phyloP scores from a whole-genome alignment of 2,888 invertebrate genomes.

The Axea sp. region DNA sequence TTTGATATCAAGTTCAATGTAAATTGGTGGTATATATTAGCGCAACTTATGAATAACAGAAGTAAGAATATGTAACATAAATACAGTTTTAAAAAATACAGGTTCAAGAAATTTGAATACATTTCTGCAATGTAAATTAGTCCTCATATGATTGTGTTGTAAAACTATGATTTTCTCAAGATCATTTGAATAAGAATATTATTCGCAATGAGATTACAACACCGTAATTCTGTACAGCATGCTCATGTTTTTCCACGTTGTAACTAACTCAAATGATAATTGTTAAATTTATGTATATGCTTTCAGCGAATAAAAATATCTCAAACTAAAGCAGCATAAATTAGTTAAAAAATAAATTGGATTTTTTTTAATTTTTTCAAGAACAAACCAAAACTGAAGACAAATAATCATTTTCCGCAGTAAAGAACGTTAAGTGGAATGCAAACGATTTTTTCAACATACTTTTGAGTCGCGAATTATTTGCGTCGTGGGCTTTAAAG shows the following conservation, averaged over 20 bases:
- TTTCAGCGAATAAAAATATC: no score
- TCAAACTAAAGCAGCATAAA: no score
- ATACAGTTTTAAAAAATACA: background rate
- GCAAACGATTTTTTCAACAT: slow-evolving; percentile 1
- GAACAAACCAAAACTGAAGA: no score
- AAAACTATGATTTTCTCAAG: slow-evolving; percentile 36
- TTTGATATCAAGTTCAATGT: no score
- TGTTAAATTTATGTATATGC: slow-evolving; percentile 8
- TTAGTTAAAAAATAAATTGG: no score
- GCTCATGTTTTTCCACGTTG: slow-evolving; percentile 29
- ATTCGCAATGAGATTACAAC: slow-evolving; percentile 33
- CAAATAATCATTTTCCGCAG: background rate
- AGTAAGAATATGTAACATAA: no score
- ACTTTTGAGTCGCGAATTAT: slow-evolving; percentile 2
- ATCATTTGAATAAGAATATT: slow-evolving; percentile 22
- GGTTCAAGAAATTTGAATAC: background rate
- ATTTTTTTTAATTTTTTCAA: no score
- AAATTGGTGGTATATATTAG: no score
- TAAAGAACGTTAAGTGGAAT: background rate
- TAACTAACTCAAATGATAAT: slow-evolving; percentile 15
- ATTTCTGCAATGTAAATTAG: slow-evolving; percentile 12
- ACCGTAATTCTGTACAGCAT: slow-evolving; percentile 33
- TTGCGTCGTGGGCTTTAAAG: background rate
- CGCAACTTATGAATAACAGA: no score
- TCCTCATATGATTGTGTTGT: slow-evolving; percentile 13